Conservation (phyloP, 2,888 invertebrate genomes). For the Sturmia bella region DNA sequence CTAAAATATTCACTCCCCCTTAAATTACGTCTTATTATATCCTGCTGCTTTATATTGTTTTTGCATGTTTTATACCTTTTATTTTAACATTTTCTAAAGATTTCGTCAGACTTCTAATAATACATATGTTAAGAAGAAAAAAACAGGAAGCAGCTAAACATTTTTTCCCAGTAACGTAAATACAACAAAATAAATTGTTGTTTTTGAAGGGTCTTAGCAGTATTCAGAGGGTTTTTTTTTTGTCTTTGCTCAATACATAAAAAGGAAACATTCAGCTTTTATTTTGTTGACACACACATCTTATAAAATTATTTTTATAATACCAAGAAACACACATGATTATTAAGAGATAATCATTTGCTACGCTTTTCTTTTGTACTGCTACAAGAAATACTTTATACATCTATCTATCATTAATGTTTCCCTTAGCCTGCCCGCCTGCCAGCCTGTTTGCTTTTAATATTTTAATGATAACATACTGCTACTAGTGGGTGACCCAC, state of each 20-base stretch:
- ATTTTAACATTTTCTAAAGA: slow-evolving; percentile 32
- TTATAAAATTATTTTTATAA: too few species aligned
- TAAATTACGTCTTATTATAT: slow-evolving; percentile 69
- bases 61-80: slow-evolving; percentile 14
- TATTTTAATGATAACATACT: slow-evolving; percentile 62
- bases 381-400: slow-evolving; percentile 24
- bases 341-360: slow-evolving; percentile 63
- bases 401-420: background rate
- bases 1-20: slow-evolving; percentile 54
- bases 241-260: slow-evolving; percentile 14
- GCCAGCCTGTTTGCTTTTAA: slow-evolving; percentile 9
- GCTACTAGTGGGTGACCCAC: slow-evolving; percentile 64
- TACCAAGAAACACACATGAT: slow-evolving; percentile 4
- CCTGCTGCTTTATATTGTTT: slow-evolving; percentile 59
- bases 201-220: slow-evolving; percentile 57
- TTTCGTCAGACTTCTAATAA: slow-evolving; percentile 24
- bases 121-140: background rate
- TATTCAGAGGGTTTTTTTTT: too few species aligned
- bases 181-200: slow-evolving; percentile 36
- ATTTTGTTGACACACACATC: slow-evolving; percentile 4
- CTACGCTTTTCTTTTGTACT: slow-evolving; percentile 55
- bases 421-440: background rate
- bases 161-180: slow-evolving; percentile 1
- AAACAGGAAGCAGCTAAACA: slow-evolving; percentile 19
- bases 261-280: background rate